Evolutionary conservation across 2,888 invertebrate genomes (phyloP), one percentile per base, ranked within the genome.

Genomic region (Tipula lateralis): DNA sequence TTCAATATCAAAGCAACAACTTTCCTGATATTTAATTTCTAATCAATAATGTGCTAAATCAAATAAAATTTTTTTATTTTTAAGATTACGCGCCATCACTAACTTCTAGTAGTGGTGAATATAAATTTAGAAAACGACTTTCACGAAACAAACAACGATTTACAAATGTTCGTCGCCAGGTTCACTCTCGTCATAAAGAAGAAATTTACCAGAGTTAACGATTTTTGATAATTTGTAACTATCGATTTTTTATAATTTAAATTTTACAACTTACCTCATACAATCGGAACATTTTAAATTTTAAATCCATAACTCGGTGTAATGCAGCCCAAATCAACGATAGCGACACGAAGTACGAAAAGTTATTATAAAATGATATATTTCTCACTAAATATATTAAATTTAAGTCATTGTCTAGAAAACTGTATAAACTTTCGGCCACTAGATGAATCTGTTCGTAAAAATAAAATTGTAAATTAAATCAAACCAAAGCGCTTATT

Each of bases 221-320:
- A n/a, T n/a, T n/a, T n/a, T 16, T 50, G 16, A 16, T 0, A 1
- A 16, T 50, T 16, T 16, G 44, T 50, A 16, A 5, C 5, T 50
- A 50, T 5, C n/a, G n/a, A 50, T 5, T 6, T 50, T 50, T 36
- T 50, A 39, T 3, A 13, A n/a, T n/a, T n/a, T n/a, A n/a, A n/a
- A n/a, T n/a, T 39, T 19, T 19, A 83, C 4, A 19, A 84, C n/a
- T 50, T 50, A 84, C 84, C 34, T 84, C 30, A n/a, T 84, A 50
- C 24, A 50, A 29, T 16, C 84, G 84, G 30, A 84, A 84, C 29
- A 50, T 30, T 29, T 29, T 44, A 50, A 84, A 16, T 50, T 84
- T 16, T 9, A 50, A 16, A 16, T 50, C 24, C 12, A n/a, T 30
- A 6, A 44, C 44, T 29, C 84, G 44, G 30, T 34, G 16, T 6